Base-by-base conservation (phyloP, 2,113 vertebrate species). In the Dasypus novemcinctus region DNA sequence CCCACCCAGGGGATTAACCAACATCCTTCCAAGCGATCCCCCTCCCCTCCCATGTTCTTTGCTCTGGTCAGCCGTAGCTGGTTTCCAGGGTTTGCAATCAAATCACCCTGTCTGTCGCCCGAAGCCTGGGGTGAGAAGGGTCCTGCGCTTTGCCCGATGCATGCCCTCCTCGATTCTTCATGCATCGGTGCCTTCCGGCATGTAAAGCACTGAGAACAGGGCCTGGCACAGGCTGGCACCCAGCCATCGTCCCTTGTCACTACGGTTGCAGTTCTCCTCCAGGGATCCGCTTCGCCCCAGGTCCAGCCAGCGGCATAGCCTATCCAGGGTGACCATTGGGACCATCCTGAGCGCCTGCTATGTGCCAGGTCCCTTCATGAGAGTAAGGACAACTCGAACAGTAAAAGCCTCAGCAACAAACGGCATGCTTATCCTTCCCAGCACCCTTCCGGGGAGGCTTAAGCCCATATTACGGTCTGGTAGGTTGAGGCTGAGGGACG, bases 1-100 rank as follows among this genome's bases (percentile, higher is more conserved):
- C 2, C 2, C 0, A 29, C 1, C 29, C 33, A 6, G 33, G 1
- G 6, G 10, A 8, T 15, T 12, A 61, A 23, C 29, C 25, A 14
- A 3, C 1, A 7, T 1, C n/a, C n/a, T n/a, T n/a, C n/a, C n/a
- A n/a, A n/a, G n/a, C n/a, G n/a, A n/a, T n/a, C n/a, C n/a, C n/a
- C n/a, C n/a, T n/a, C n/a, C n/a, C n/a, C n/a, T n/a, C n/a, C n/a
- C n/a, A n/a, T n/a, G n/a, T n/a, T n/a, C n/a, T n/a, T n/a, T n/a
- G n/a, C n/a, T n/a, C n/a, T n/a, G n/a, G n/a, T n/a, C n/a, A n/a
- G n/a, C n/a, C n/a, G n/a, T n/a, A n/a, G n/a, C n/a, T n/a, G n/a
- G n/a, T n/a, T n/a, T n/a, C n/a, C n/a, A n/a, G n/a, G n/a, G n/a
- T n/a, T n/a, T n/a, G n/a, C n/a, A n/a, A n/a, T n/a, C n/a, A n/a